phyloP scores from a whole-genome alignment of 2,113 vertebrate species.

The Burhinus oedicnemus region DNA sequence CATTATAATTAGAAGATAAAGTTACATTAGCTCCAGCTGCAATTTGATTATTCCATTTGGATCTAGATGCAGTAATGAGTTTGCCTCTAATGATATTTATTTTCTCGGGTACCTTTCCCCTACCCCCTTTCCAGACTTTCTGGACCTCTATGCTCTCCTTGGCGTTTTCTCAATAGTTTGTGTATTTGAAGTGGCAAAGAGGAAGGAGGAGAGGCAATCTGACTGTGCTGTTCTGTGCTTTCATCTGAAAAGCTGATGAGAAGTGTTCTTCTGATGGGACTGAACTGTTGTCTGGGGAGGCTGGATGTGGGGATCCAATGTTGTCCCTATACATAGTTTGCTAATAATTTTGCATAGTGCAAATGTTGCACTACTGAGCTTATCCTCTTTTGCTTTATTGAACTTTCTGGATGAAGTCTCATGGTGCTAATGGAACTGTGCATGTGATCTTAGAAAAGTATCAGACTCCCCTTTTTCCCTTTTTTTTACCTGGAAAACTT shows the following conservation, averaged over 20 bases:
- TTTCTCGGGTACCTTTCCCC: neutral
- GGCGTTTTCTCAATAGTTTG: neutral
- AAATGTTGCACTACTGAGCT: neutral
- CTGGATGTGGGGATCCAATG: neutral
- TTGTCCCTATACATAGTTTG: neutral
- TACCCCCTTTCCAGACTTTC: neutral
- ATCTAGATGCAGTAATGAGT: neutral
- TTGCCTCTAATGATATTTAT: neutral
- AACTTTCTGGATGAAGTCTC: neutral
- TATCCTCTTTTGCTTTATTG: neutral
- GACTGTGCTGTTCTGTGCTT: neutral
- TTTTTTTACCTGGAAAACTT: neutral
- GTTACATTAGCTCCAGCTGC: neutral
- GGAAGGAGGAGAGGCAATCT: neutral
- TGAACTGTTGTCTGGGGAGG: neutral
- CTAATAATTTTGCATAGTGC: neutral
- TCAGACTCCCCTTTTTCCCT: rapidly evolving
- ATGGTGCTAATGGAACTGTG: neutral
- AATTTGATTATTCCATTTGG: neutral
- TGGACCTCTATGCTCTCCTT: neutral
- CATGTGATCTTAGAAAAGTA: neutral
- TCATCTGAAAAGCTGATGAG: neutral
- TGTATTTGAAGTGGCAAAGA: neutral
- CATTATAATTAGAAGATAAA: neutral
- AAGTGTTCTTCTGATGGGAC: neutral